Percentiles rank a stretch among this genome's conserved stretches.
phyloP scores from a whole-genome alignment of 2,888 invertebrate species.

The Kuschelorhynchus macadamiae region DNA sequence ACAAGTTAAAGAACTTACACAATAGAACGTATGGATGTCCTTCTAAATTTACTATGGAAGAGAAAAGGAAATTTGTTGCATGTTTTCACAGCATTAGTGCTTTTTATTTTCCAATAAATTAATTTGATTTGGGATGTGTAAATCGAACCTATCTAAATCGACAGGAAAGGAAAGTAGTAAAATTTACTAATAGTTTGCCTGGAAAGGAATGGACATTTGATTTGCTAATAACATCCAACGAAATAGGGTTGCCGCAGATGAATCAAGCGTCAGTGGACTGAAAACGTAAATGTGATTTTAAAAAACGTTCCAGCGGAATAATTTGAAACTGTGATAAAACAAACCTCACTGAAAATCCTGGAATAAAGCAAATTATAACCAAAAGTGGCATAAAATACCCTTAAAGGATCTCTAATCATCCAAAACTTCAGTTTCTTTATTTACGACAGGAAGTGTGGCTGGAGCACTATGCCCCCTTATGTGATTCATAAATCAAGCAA shows the following conservation, averaged over 20 bases:
- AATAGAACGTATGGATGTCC: no score
- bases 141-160: slow-evolving; percentile 1
- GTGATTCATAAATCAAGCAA: neutral
- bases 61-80: slow-evolving; percentile 1
- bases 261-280: neutral
- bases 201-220: slow-evolving; percentile 1
- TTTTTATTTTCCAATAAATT: no score
- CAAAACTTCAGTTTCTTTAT: no score
- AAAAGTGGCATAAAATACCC: neutral
- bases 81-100: no score
- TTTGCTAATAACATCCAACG: neutral
- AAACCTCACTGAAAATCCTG: neutral
- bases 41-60: neutral
- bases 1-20: no score
- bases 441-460: no score
- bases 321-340: no score
- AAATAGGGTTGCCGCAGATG: neutral
- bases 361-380: slow-evolving; percentile 2
- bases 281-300: no score
- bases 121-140: neutral
- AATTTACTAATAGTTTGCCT: neutral
- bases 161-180: slow-evolving; percentile 2
- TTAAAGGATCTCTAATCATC: no score
- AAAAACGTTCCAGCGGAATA: no score
- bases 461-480: neutral